These are phyloP conservation scores for Malurus splendens DNA, from an alignment of 2,797 vertebrate species.

Conservation along the genomic window DNA sequence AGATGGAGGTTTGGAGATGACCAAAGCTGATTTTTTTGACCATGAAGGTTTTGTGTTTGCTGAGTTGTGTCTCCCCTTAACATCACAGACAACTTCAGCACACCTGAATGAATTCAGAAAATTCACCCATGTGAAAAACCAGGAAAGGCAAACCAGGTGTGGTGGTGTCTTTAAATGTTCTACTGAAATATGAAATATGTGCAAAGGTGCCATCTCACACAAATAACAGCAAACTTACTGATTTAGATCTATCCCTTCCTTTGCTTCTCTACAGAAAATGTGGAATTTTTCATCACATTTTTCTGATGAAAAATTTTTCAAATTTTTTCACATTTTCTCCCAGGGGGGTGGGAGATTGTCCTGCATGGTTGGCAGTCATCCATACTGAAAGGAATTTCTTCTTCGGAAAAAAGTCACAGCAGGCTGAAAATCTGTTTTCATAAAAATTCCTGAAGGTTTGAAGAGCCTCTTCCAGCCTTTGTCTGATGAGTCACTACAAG, in stretches of 20 bases:
- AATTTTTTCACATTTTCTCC: too few relatives aligned
- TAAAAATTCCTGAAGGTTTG: background rate
- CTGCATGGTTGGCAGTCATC: background rate
- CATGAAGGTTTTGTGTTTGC: background rate
- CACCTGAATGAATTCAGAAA: background rate
- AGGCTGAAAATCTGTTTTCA: background rate
- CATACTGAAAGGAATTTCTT: background rate
- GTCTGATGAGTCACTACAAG: background rate
- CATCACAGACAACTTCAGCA: background rate
- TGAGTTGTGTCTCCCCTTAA: background rate
- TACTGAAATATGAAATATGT: background rate
- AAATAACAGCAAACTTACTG: background rate
- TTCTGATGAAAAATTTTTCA: background rate
- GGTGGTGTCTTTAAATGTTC: background rate
- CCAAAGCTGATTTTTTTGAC: background rate
- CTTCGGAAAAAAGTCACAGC: background rate
- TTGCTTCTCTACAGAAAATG: background rate
- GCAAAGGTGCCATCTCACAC: background rate
- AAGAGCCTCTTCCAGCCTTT: background rate
- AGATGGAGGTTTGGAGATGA: background rate
- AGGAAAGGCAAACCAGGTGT: background rate
- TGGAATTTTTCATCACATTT: background rate
- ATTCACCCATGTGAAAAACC: background rate
- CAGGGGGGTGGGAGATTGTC: background rate
- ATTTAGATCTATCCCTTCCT: background rate